A percentile compares a stretch with the other conserved stretches of the same genome.
These are phyloP conservation scores for Poicephalus meyeri DNA, from an alignment of 2,113 vertebrate species.

Conservation along the genomic window DNA sequence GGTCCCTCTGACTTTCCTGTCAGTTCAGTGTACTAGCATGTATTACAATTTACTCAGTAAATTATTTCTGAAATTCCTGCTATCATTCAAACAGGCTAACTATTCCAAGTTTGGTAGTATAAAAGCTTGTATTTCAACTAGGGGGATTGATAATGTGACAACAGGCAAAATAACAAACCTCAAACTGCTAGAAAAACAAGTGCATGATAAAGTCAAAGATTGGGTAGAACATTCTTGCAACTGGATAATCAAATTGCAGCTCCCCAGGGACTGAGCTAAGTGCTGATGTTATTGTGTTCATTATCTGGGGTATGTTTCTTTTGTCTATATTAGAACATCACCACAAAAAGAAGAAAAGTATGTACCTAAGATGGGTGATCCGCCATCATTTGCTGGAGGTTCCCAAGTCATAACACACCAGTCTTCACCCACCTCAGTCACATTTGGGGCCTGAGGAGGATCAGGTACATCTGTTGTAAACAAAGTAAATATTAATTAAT, in stretches of 20 bases:
- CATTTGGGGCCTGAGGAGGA: conserved; percentile 86
- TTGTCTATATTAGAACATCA: neutral
- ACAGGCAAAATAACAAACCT: neutral
- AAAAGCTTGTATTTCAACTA: neutral
- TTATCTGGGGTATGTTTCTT: neutral
- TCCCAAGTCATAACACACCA: conserved; percentile 98
- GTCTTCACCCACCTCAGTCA: conserved; percentile 91
- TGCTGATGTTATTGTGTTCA: neutral
- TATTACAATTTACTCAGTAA: neutral
- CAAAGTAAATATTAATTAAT: neutral
- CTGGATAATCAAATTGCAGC: neutral
- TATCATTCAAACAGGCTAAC: neutral
- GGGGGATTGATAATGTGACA: neutral
- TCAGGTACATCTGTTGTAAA: conserved; percentile 89
- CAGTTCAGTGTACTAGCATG: neutral
- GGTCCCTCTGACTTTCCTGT: neutral
- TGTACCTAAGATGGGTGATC: conserved; percentile 90
- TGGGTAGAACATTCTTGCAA: neutral
- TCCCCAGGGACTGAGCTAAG: neutral
- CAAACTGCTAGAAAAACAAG: neutral
- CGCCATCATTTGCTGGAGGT: conserved; percentile 89
- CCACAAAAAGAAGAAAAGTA: neutral
- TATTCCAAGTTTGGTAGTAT: neutral
- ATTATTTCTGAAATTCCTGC: neutral
- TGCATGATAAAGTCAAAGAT: neutral